phyloP scores from a whole-genome alignment of 1,140 invertebrate genomes.

The Drosophila ambigua region DNA sequence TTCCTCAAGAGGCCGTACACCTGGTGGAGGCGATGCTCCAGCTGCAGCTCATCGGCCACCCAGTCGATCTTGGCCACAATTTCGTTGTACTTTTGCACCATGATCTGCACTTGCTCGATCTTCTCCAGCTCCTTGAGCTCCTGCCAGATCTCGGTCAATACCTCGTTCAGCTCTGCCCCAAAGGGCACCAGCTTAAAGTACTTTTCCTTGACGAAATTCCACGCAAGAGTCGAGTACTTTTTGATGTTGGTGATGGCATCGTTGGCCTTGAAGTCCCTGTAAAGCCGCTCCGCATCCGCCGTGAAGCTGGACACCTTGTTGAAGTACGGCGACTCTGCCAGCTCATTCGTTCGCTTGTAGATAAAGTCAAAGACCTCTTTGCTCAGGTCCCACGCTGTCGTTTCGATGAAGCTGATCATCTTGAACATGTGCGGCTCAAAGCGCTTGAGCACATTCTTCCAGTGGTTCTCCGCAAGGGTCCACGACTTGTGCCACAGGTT shows the following conservation, averaged over 20 bases:
- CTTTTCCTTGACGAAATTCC: slow-evolving; percentile 89
- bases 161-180: slow-evolving; percentile 89
- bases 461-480: slow-evolving; percentile 87
- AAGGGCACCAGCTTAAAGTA: slow-evolving; percentile 91
- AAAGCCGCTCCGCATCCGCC: slow-evolving; percentile 90
- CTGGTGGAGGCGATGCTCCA: slow-evolving; percentile 86
- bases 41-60: slow-evolving; percentile 90
- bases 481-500: slow-evolving; percentile 88
- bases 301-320: slow-evolving; percentile 91
- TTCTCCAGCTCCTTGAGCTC: slow-evolving; percentile 89
- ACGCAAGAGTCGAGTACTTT: slow-evolving; percentile 88
- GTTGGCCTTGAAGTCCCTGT: slow-evolving; percentile 90
- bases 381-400: slow-evolving; percentile 89
- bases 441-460: slow-evolving; percentile 88
- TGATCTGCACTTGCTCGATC: slow-evolving; percentile 88
- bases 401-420: slow-evolving; percentile 90
- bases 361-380: slow-evolving; percentile 91
- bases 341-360: slow-evolving; percentile 90
- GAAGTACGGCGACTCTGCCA: slow-evolving; percentile 92
- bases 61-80: slow-evolving; percentile 86
- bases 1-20: slow-evolving; percentile 87
- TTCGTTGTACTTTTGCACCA: slow-evolving; percentile 84
- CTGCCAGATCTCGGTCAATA: slow-evolving; percentile 88
- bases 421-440: slow-evolving; percentile 91
- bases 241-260: slow-evolving; percentile 89